A percentile compares a stretch with the other conserved stretches of the same genome.
phyloP scores from a whole-genome alignment of 2,888 invertebrate species.

The Spicauda simplicius region DNA sequence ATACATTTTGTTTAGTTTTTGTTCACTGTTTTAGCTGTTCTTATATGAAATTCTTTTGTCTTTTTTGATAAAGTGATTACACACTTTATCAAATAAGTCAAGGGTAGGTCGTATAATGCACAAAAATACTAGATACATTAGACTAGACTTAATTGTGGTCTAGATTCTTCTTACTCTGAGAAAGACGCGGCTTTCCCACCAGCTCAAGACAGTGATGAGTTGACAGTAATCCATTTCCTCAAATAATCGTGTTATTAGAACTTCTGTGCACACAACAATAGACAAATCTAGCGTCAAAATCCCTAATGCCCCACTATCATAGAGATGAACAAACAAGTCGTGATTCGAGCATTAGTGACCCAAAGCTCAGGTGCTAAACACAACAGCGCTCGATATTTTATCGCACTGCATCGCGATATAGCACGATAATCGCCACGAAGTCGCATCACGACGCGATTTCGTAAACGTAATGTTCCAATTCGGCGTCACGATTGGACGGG shows the following conservation, averaged over 20 bases:
- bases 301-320: conserved; percentile 3
- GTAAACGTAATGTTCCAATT: conserved; percentile 70
- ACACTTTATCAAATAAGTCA: too few relatives aligned
- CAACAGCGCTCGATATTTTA: conserved; percentile 36
- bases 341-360: conserved; percentile 21
- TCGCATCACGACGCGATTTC: conserved; percentile 52
- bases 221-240: too few relatives aligned
- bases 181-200: too few relatives aligned
- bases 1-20: too few relatives aligned
- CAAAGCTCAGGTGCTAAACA: conserved; percentile 35
- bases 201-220: too few relatives aligned
- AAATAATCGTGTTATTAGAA: neutral
- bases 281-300: neutral
- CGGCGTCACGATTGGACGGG: conserved; percentile 64
- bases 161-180: too few relatives aligned
- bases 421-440: conserved; percentile 49
- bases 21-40: too few relatives aligned
- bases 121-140: too few relatives aligned
- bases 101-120: too few relatives aligned
- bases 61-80: too few relatives aligned
- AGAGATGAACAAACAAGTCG: conserved; percentile 28
- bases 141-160: too few relatives aligned
- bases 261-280: neutral
- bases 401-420: conserved; percentile 31
- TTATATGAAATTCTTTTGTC: too few relatives aligned